Evolutionary conservation across 1,140 invertebrate species (phyloP).

Genomic region (Drosophila bipectinata): DNA sequence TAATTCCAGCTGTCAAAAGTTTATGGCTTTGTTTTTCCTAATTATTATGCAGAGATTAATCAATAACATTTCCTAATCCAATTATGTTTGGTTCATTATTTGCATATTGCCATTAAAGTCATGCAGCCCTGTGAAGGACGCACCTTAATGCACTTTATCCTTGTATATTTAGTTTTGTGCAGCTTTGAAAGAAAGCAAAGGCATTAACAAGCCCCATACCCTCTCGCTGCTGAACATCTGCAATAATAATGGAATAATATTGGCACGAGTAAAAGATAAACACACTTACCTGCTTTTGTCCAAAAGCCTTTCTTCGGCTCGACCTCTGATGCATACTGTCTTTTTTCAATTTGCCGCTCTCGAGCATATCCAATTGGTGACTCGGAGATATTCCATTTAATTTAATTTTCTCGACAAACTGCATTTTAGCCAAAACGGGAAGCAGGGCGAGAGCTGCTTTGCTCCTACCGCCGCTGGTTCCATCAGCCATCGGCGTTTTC

Average conservation of each 20-base stretch:
- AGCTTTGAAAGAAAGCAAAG: background rate
- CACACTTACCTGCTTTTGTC: slow-evolving; percentile 40
- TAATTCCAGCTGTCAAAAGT: slow-evolving; percentile 4
- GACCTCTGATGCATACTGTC: slow-evolving; percentile 10
- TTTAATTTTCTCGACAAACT: slow-evolving; percentile 60
- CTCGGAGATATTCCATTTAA: slow-evolving; percentile 52
- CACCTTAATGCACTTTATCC: background rate
- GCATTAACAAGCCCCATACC: background rate
- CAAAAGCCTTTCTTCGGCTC: slow-evolving; percentile 20
- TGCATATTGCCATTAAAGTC: background rate
- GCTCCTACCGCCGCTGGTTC: slow-evolving; percentile 21
- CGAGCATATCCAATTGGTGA: slow-evolving; percentile 34
- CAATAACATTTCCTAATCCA: background rate
- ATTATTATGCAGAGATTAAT: slow-evolving; percentile 1
- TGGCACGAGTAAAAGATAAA: slow-evolving; percentile 32
- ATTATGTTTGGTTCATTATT: background rate
- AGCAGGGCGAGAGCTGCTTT: slow-evolving; percentile 15
- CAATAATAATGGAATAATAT: slow-evolving; percentile 34
- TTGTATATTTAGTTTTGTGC: background rate
- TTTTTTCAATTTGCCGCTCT: slow-evolving; percentile 40
- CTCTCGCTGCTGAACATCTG: slow-evolving; percentile 6
- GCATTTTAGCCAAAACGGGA: slow-evolving; percentile 43
- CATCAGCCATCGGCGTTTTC: slow-evolving; percentile 30
- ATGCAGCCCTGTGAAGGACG: background rate
- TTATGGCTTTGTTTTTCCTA: background rate